These are phyloP conservation scores for Tragelaphus buxtoni DNA, from an alignment of 2,113 vertebrate genomes.

Conservation along the genomic window DNA sequence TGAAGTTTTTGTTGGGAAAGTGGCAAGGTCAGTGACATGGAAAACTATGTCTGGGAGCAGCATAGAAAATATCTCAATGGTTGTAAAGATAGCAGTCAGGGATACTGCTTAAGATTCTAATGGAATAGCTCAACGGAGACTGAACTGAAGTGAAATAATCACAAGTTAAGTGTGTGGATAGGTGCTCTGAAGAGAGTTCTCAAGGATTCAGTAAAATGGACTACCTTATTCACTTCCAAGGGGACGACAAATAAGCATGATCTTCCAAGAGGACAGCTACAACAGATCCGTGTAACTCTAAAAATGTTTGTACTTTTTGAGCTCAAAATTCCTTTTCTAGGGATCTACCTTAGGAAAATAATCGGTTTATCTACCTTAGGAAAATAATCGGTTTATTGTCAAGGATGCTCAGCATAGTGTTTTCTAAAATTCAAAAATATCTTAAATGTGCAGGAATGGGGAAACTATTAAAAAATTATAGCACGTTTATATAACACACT, in stretches of 20 bases:
- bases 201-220: background rate
- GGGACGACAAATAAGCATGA: background rate
- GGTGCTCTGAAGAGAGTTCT: background rate
- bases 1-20: background rate
- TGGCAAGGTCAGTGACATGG: background rate
- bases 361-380: background rate
- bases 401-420: background rate
- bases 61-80: background rate
- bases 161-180: background rate
- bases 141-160: background rate
- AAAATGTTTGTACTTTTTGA: background rate
- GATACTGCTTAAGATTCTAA: background rate
- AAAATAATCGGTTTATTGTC: background rate
- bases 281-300: background rate
- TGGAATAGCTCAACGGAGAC: background rate
- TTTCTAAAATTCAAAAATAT: background rate
- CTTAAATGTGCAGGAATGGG: background rate
- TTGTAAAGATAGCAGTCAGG: background rate
- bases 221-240: background rate
- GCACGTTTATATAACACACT: background rate
- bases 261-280: background rate
- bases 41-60: background rate
- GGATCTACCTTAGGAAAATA: constrained; percentile 8
- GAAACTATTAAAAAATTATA: background rate
- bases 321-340: background rate